Conservation (phyloP, 2,888 invertebrate genomes). For the Endotricha flammealis region DNA sequence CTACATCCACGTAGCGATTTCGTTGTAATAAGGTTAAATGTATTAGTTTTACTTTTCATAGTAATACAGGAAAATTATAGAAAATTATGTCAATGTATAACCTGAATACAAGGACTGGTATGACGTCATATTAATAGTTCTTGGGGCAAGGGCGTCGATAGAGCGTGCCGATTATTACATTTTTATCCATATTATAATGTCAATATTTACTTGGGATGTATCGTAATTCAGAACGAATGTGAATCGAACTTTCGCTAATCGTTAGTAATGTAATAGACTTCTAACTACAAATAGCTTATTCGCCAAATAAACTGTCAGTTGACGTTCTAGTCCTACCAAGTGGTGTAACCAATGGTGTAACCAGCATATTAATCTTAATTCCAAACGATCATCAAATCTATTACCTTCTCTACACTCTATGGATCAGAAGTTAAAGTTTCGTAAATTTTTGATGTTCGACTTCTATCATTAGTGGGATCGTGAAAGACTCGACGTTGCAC, state of each 20-base stretch:
- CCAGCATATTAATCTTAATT: too few species aligned
- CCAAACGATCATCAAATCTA: too few species aligned
- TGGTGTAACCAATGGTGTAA: too few species aligned
- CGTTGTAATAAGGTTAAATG: slow-evolving; percentile 36
- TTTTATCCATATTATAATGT: background rate
- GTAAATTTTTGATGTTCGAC: too few species aligned
- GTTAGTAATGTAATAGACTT: too few species aligned
- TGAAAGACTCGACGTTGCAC: slow-evolving; percentile 8
- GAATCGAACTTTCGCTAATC: too few species aligned
- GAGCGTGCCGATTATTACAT: slow-evolving; percentile 13
- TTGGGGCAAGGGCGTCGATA: slow-evolving; percentile 47
- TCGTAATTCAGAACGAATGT: too few species aligned
- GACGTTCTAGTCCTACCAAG: too few species aligned
- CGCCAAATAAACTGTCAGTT: too few species aligned
- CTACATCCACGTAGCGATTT: slow-evolving; percentile 40
- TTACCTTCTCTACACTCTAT: too few species aligned
- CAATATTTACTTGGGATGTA: background rate
- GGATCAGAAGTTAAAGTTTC: too few species aligned
- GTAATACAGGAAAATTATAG: slow-evolving; percentile 3
- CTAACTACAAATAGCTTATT: too few species aligned
- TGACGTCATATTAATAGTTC: slow-evolving; percentile 36
- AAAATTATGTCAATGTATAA: slow-evolving; percentile 6
- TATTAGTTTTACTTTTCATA: background rate
- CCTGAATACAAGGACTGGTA: slow-evolving; percentile 6
- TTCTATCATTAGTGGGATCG: slow-evolving; percentile 3